Percentiles rank a stretch among this genome's conserved stretches.
phyloP scores from a whole-genome alignment of 1,140 invertebrate species.

The Globodera ellingtonae region DNA sequence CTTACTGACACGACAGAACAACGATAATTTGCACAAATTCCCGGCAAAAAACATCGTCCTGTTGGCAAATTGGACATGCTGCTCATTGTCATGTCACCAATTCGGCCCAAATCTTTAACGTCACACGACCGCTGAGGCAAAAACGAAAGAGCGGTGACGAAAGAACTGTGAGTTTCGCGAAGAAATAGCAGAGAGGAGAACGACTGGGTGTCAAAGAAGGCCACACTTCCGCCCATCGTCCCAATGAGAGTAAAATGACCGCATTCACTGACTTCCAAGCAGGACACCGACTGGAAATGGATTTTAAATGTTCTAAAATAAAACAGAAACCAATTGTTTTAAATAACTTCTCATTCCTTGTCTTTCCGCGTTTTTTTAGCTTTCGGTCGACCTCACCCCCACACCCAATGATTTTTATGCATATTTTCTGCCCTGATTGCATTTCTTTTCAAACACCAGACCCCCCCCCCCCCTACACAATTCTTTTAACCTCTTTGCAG shows the following conservation, averaged over 20 bases:
- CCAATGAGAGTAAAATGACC: slow-evolving; percentile 34
- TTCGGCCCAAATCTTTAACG: slow-evolving; percentile 29
- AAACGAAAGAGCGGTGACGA: slow-evolving; percentile 39
- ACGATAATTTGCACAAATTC: slow-evolving; percentile 33
- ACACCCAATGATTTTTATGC: no score
- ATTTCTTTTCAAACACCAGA: no score
- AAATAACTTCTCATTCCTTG: no score
- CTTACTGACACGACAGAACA: slow-evolving; percentile 30
- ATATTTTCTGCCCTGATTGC: no score
- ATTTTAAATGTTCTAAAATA: background rate
- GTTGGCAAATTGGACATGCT: slow-evolving; percentile 12
- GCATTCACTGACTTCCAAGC: slow-evolving; percentile 35
- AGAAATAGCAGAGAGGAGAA: slow-evolving; percentile 10
- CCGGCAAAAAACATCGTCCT: slow-evolving; percentile 33
- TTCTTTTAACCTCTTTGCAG: slow-evolving; percentile 33
- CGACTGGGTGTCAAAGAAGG: slow-evolving; percentile 35
- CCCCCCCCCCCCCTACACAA: background rate
- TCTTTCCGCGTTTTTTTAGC: no score
- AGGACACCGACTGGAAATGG: slow-evolving; percentile 33
- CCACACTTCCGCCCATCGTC: slow-evolving; percentile 43
- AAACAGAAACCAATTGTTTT: no score
- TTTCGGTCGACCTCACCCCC: no score
- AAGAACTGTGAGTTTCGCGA: slow-evolving; percentile 28
- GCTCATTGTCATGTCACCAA: slow-evolving; percentile 9
- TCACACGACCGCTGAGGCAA: slow-evolving; percentile 38